Base-by-base conservation (phyloP, 2,113 vertebrate species). In the Apistogramma diplotaenia region DNA sequence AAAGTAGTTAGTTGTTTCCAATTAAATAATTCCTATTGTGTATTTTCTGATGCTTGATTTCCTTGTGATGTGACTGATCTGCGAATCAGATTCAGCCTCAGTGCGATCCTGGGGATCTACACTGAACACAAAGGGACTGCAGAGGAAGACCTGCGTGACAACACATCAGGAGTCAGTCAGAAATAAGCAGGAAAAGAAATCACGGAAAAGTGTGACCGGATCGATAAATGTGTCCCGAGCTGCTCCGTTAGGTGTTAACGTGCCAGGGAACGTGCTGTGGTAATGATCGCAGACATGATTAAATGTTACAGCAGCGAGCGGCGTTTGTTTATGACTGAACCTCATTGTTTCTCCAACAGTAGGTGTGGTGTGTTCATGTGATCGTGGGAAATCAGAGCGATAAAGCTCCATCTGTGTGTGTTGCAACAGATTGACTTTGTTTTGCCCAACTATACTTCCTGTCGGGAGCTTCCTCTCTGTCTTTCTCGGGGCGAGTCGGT, bases 401-500 rank as follows among this genome's bases (percentile, higher is more conserved):
- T 0, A 8, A n/a, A 25, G 65, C 40, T 46, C 15, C 40, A 40
- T 67, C 23, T 62, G n/a, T 53, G 35, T 59, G 67, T 72, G 72
- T 57, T 75, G 61, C 77, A 81, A 76, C 46, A 57, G 70, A 85
- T 85, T 79, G 51, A 87, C 82, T 86, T 82, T 87, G 81, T 88
- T 91, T 85, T 87, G 23, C 78, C 13, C 35, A 81, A 73, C 70
- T 82, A 46, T 5, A 93, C 90, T 90, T 94, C 91, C 91, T 93
- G 89, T 88, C 55, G 10, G 74, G 33, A 81, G 85, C 89, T 78
- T 70, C 80, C 79, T 82, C 85, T 56, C 71, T 78, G 82, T 75
- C 53, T 58, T n/a, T 55, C 62, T 79, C 18, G 8, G 80, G 78
- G 86, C 31, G 71, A 84, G 82, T 74, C 72, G 40, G 81, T 82